Percentiles rank a stretch among this genome's conserved stretches.
Evolutionary conservation across 2,888 invertebrate species (phyloP).

Genomic region (Tetrapedia diversipes): DNA sequence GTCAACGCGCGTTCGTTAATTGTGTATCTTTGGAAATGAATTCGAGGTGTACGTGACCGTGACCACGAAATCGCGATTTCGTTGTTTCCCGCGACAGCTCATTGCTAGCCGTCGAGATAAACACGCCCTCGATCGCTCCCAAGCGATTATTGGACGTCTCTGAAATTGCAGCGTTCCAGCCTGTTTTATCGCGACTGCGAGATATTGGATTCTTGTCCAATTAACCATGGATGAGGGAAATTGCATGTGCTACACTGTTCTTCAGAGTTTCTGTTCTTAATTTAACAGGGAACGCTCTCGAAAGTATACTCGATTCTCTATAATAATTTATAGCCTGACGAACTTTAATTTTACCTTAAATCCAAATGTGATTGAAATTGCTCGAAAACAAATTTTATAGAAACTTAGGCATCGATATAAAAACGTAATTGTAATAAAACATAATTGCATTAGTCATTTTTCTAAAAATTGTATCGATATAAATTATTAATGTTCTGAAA

Average conservation of each 20-base stretch:
- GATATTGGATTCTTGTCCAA: slow-evolving; percentile 12
- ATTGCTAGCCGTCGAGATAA: slow-evolving; percentile 4
- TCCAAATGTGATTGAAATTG: too few relatives aligned
- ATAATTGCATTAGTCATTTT: too few relatives aligned
- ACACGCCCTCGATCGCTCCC: neutral
- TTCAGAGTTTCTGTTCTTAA: neutral
- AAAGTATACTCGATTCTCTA: too few relatives aligned
- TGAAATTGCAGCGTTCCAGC: slow-evolving; percentile 12
- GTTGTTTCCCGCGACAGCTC: slow-evolving; percentile 10
- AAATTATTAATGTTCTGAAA: too few relatives aligned
- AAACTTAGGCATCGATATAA: too few relatives aligned
- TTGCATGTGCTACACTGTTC: neutral
- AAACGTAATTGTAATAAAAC: neutral
- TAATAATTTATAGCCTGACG: too few relatives aligned
- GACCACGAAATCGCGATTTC: neutral
- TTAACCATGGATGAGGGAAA: slow-evolving; percentile 8
- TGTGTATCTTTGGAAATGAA: neutral
- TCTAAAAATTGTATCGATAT: too few relatives aligned
- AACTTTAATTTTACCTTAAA: too few relatives aligned
- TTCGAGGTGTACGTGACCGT: neutral
- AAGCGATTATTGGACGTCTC: slow-evolving; percentile 13
- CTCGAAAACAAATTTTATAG: too few relatives aligned
- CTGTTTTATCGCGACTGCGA: slow-evolving; percentile 1
- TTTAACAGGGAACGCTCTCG: too few relatives aligned
- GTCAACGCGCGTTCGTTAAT: too few relatives aligned